These are phyloP conservation scores for Bombyx huttoni DNA, from an alignment of 2,888 invertebrate species.

Conservation along the genomic window DNA sequence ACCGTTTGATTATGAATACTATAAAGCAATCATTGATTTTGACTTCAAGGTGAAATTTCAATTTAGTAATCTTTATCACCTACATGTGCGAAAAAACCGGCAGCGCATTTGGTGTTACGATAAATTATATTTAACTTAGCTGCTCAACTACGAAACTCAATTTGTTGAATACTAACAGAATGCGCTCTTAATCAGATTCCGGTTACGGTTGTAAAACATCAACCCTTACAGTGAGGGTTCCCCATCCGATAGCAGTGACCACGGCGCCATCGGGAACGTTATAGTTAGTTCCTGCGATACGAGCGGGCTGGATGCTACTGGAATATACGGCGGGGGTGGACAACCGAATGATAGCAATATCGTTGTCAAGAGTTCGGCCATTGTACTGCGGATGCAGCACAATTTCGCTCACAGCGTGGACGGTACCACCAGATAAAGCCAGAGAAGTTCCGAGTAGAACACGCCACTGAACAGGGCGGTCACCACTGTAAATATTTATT, in stretches of 20 bases:
- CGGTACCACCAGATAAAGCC: conserved; percentile 18
- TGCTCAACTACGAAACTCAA: no score
- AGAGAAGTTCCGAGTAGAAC: conserved; percentile 23
- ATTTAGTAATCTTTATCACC: no score
- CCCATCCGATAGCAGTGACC: conserved; percentile 31
- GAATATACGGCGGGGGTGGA: conserved; percentile 12
- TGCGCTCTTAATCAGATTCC: no score
- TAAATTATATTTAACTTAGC: no score
- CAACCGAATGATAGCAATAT: conserved; percentile 32
- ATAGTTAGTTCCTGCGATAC: conserved; percentile 22
- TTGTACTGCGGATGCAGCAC: conserved; percentile 20
- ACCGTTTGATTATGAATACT: background rate
- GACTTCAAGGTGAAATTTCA: background rate
- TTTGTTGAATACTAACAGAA: no score
- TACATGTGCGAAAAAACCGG: no score
- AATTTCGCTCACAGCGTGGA: conserved; percentile 13
- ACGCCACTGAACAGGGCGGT: conserved; percentile 21
- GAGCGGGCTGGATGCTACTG: conserved; percentile 13
- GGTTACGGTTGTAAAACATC: no score
- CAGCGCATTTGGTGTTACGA: no score
- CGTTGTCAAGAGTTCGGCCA: conserved; percentile 14
- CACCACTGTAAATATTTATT: conserved; percentile 29
- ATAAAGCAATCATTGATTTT: no score
- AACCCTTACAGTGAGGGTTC: conserved; percentile 21
- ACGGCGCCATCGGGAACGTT: conserved; percentile 12